These are phyloP conservation scores for Hydriomena furcata DNA, from an alignment of 2,888 invertebrate species.

Conservation along the genomic window DNA sequence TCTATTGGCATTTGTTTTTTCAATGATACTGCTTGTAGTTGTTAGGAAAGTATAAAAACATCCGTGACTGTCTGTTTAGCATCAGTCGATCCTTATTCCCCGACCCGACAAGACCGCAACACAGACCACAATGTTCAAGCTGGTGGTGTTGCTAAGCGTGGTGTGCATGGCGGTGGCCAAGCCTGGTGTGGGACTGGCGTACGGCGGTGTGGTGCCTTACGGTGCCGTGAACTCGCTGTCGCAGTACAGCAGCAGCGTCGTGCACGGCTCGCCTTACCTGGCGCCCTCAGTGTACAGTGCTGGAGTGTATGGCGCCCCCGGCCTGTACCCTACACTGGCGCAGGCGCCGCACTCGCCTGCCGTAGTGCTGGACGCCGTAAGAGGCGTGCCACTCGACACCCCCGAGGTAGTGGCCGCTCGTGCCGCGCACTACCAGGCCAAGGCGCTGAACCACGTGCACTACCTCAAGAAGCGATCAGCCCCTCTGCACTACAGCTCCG, in stretches of 20 bases:
- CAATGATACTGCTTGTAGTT: slow-evolving; percentile 37
- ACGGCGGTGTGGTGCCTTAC: slow-evolving; percentile 50
- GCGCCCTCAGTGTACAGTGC: slow-evolving; percentile 45
- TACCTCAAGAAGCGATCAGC: slow-evolving; percentile 69
- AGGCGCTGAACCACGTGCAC: slow-evolving; percentile 67
- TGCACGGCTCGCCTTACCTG: slow-evolving; percentile 52
- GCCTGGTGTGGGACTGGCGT: slow-evolving; percentile 59
- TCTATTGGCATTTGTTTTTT: too few relatives aligned
- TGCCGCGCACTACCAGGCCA: slow-evolving; percentile 72
- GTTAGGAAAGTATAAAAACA: slow-evolving; percentile 66
- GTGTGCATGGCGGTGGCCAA: slow-evolving; percentile 84
- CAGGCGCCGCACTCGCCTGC: slow-evolving; percentile 72
- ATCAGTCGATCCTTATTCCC: slow-evolving; percentile 70
- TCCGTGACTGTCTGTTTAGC: slow-evolving; percentile 46
- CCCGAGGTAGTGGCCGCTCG: slow-evolving; percentile 78
- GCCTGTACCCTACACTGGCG: slow-evolving; percentile 42
- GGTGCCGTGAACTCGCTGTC: slow-evolving; percentile 49
- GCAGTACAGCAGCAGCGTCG: slow-evolving; percentile 57
- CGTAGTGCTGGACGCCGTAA: slow-evolving; percentile 67
- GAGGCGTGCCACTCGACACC: slow-evolving; percentile 77
- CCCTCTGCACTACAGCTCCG: slow-evolving; percentile 44
- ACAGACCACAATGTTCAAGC: slow-evolving; percentile 79
- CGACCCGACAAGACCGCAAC: slow-evolving; percentile 60
- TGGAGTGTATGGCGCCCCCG: slow-evolving; percentile 34
- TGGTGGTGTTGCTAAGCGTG: slow-evolving; percentile 85